Evolutionary conservation across 2,113 vertebrate genomes (phyloP).

Genomic region (Malaclemys terrapin): DNA sequence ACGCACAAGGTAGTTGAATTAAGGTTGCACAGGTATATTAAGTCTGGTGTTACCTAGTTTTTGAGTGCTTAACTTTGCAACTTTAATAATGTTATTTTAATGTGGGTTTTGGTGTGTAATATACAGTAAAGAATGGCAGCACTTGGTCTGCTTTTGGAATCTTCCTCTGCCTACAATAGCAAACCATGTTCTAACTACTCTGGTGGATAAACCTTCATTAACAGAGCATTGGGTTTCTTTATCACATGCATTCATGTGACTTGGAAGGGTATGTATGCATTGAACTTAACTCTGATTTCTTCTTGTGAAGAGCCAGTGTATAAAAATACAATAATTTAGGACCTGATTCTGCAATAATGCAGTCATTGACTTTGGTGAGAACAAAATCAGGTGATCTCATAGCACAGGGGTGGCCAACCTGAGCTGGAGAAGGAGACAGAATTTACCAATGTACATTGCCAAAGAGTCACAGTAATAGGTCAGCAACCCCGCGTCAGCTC

Average conservation of each 20-base stretch:
- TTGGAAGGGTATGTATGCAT: background rate
- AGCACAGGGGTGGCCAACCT: too few relatives aligned
- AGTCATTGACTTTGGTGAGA: background rate
- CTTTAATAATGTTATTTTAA: background rate
- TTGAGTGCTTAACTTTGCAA: background rate
- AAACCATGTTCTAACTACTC: background rate
- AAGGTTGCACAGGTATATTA: background rate
- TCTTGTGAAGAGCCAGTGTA: background rate
- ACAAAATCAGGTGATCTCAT: background rate
- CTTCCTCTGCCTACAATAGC: background rate
- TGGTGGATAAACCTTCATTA: background rate
- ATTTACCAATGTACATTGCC: too few relatives aligned
- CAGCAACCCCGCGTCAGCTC: too few relatives aligned
- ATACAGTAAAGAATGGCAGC: rapidly evolving
- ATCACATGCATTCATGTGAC: rapidly evolving
- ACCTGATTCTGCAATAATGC: background rate
- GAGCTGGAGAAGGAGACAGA: too few relatives aligned
- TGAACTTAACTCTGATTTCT: background rate
- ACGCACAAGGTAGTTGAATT: background rate
- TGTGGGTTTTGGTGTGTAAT: background rate
- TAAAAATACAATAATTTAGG: background rate
- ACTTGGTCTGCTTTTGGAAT: background rate
- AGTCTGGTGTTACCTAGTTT: background rate
- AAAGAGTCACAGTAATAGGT: too few relatives aligned
- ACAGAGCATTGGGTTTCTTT: background rate